These are phyloP conservation scores for Watsonalla binaria DNA, from an alignment of 2,888 invertebrate genomes.

Conservation along the genomic window DNA sequence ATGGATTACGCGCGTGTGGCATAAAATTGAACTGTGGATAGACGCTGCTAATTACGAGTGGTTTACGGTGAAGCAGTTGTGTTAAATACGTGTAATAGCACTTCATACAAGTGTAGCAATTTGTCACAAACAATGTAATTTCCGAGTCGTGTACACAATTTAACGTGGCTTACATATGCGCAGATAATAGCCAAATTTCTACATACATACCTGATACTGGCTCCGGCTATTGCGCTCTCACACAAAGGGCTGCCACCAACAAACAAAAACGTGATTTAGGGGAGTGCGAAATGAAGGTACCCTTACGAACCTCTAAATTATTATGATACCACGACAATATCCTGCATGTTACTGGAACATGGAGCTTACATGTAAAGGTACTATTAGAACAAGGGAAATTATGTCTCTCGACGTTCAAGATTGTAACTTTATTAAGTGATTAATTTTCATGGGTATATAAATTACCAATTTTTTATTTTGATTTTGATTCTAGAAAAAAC, in stretches of 20 bases:
- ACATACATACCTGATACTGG: slow-evolving; percentile 23
- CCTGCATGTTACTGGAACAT: background rate
- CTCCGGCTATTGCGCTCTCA: slow-evolving; percentile 32
- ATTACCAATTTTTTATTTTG: too few species aligned
- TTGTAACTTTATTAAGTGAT: too few species aligned
- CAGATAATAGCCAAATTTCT: slow-evolving; percentile 20
- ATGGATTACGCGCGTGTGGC: background rate
- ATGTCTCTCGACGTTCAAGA: too few species aligned
- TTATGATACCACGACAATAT: slow-evolving; percentile 29
- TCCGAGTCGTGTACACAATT: slow-evolving; percentile 2
- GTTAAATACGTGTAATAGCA: background rate
- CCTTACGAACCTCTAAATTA: slow-evolving; percentile 41
- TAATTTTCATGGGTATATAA: too few species aligned
- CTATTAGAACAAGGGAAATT: background rate
- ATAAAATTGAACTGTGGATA: background rate
- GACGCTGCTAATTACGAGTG: background rate
- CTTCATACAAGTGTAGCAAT: background rate
- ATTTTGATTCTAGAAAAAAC: too few species aligned
- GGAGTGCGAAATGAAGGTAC: slow-evolving; percentile 49
- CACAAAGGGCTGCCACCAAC: slow-evolving; percentile 56
- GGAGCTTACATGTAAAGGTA: background rate
- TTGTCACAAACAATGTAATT: slow-evolving; percentile 1
- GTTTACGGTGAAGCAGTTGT: background rate
- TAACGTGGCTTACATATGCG: slow-evolving; percentile 11
- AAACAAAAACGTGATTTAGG: slow-evolving; percentile 65